Conservation (phyloP, 2,888 invertebrate genomes). For the Mongoloraphidia duomilia region DNA sequence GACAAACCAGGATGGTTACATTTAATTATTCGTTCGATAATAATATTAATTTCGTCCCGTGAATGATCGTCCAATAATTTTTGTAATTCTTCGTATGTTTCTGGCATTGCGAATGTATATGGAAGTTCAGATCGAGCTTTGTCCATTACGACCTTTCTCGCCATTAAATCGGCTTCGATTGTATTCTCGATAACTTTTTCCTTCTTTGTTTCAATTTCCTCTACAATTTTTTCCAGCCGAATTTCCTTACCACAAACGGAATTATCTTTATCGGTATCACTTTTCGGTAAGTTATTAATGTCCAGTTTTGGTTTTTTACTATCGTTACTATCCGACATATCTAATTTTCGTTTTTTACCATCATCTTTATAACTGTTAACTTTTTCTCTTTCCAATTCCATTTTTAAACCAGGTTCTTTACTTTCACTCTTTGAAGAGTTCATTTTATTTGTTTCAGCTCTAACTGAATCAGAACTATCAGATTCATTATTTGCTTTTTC, state of each 20-base stretch:
- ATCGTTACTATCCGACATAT: neutral
- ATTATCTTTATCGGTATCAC: neutral
- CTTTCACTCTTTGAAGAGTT: constrained; percentile 1
- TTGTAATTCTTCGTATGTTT: constrained; percentile 45
- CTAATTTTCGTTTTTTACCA: constrained; percentile 1
- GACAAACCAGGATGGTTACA: constrained; percentile 73
- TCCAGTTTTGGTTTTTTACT: neutral
- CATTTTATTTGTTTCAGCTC: constrained; percentile 19
- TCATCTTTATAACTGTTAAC: constrained; percentile 1
- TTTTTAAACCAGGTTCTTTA: constrained; percentile 10
- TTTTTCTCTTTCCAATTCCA: constrained; percentile 4
- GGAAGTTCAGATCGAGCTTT: constrained; percentile 42
- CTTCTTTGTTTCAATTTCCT: constrained; percentile 8
- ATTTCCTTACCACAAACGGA: neutral
- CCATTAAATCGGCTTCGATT: constrained; percentile 25
- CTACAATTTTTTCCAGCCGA: constrained; percentile 8
- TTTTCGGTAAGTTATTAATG: constrained; percentile 4
- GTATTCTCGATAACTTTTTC: constrained; percentile 6
- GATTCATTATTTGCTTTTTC: constrained; percentile 18
- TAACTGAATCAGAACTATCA: constrained; percentile 11
- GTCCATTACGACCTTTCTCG: constrained; percentile 35
- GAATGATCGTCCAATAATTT: constrained; percentile 44
- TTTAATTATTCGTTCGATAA: constrained; percentile 72
- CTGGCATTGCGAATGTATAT: constrained; percentile 42
- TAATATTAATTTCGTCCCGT: constrained; percentile 48